Evolutionary conservation across 2,888 invertebrate genomes (phyloP), one percentile per base, ranked within the genome.

Genomic region (Cyclophora albipunctata): DNA sequence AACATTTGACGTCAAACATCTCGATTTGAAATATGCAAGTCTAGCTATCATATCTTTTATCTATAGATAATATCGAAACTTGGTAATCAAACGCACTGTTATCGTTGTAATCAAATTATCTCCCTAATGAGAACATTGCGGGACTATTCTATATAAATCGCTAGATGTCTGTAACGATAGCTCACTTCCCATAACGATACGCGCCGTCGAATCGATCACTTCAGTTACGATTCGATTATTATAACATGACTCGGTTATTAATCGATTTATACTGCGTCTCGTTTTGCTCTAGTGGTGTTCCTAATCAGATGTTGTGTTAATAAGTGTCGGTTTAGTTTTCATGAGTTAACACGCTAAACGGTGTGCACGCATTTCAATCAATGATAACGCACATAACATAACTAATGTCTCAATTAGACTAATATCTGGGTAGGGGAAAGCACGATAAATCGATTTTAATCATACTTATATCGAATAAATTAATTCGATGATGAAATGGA

Each of bases 251-350:
- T 54, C 20, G 20, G 45, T 47, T 42, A 46, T 45, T 49, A 54
- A 50, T 54, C 44, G 49, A 52, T 40, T 48, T 44, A 40, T 37
- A 50, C 47, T 34, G 47, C 52, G 48, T 50, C 45, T 42, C 42
- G 41, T 45, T 48, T 20, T 43, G 43, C 43, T 43, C 43, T 45
- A 50, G 41, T 50, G 50, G 50, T 49, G 46, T 52, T 40, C 48
- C 40, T 52, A 48, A 50, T 50, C 45, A 50, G 37, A 42, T 49
- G 37, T 40, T 40, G 5, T 34, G 7, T 34, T 46, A 41, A 20
- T 45, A 45, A 45, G 48, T 48, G 49, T 48, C 48, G 52, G 40
- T 34, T 45, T 40, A 40, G 44, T 44, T 44, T 47, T 42, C 33
- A 43, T 34, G 20, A 43, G 20, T 43, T 43, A 43, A 43, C 43